phyloP scores from a whole-genome alignment of 1,140 invertebrate species.

The Potamilus streckersoni region DNA sequence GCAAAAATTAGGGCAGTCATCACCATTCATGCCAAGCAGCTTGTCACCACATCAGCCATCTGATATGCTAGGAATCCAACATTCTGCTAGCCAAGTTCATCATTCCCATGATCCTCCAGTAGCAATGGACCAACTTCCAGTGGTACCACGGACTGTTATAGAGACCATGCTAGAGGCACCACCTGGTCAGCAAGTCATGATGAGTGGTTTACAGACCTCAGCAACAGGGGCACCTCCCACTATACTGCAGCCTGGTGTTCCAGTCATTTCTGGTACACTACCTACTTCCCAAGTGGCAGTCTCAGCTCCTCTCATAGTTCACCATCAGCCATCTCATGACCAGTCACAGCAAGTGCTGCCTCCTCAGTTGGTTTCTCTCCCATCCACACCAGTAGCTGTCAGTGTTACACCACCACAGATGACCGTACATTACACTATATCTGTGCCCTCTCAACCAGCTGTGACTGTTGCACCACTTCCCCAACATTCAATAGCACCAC shows the following conservation, averaged over 20 bases:
- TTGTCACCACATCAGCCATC: conserved; percentile 3
- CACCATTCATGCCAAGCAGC: neutral
- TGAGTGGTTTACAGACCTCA: too few species aligned
- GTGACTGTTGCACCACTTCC: conserved; percentile 1
- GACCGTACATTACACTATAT: neutral
- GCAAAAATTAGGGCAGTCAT: neutral
- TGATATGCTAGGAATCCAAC: too few species aligned
- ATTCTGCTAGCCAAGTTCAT: too few species aligned
- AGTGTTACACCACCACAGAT: too few species aligned
- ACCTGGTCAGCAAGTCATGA: neutral
- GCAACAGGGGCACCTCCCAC: too few species aligned
- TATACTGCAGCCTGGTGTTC: too few species aligned
- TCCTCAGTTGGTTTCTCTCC: too few species aligned
- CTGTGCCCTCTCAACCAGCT: neutral
- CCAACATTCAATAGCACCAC: conserved; percentile 3
- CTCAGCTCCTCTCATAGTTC: neutral
- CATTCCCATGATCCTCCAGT: neutral
- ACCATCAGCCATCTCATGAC: too few species aligned
- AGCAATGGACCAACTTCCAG: neutral
- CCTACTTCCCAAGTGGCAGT: neutral
- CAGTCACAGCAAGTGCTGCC: too few species aligned
- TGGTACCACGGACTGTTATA: neutral
- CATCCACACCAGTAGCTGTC: too few species aligned
- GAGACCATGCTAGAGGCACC: neutral
- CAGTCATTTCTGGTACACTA: neutral